These are phyloP conservation scores for Lampropteryx suffumata DNA, from an alignment of 2,888 invertebrate species.

Conservation along the genomic window DNA sequence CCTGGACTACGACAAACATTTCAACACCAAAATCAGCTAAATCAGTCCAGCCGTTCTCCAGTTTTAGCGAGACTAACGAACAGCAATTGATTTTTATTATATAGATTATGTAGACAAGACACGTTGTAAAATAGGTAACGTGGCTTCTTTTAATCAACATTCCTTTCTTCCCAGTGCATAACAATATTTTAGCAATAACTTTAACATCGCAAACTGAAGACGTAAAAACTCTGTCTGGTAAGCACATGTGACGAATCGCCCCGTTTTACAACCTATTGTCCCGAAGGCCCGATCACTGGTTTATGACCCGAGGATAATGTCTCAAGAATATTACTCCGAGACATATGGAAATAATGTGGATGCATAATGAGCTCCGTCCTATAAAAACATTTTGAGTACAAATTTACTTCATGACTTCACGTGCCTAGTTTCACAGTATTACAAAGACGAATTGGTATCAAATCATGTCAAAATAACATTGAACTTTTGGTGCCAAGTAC, in stretches of 20 bases:
- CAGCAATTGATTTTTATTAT: too few relatives aligned
- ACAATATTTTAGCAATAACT: too few relatives aligned
- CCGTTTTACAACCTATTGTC: constrained; percentile 23
- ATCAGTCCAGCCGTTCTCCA: too few relatives aligned
- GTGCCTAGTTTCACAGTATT: too few relatives aligned
- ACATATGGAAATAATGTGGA: constrained; percentile 9
- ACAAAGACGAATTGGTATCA: too few relatives aligned
- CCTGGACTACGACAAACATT: too few relatives aligned
- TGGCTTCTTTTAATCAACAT: constrained; percentile 13
- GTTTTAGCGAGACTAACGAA: too few relatives aligned
- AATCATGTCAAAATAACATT: too few relatives aligned
- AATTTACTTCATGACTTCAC: too few relatives aligned
- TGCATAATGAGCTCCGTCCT: background rate
- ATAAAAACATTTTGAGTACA: background rate
- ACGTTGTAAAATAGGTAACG: background rate
- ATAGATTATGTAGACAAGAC: too few relatives aligned
- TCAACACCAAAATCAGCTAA: too few relatives aligned
- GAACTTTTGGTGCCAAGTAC: too few relatives aligned
- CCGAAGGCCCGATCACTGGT: constrained; percentile 15
- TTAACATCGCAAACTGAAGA: background rate
- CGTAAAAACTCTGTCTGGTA: constrained; percentile 11
- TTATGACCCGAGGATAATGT: constrained; percentile 17
- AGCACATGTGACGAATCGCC: constrained; percentile 38
- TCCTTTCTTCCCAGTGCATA: constrained; percentile 1
- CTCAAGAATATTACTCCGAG: background rate